These are phyloP conservation scores for Acanthosepion esculentum DNA, from an alignment of 2,888 invertebrate species.

Conservation along the genomic window DNA sequence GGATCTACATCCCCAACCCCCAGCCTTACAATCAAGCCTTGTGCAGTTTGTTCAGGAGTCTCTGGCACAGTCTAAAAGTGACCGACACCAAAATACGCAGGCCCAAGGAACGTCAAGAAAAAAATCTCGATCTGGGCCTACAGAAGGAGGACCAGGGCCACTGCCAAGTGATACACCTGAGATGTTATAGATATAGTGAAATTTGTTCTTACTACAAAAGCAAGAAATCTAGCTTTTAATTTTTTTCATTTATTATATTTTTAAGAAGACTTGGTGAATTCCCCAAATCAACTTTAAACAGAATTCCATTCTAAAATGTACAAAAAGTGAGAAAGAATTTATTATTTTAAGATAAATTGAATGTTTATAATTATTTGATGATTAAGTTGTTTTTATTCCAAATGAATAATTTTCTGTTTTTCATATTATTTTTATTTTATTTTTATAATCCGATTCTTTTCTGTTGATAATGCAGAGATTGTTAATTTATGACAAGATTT, in stretches of 20 bases:
- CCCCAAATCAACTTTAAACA: background rate
- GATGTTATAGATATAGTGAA: background rate
- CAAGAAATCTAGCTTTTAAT: background rate
- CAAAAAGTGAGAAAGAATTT: background rate
- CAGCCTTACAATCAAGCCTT: background rate
- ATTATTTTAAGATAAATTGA: background rate
- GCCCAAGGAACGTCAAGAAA: background rate
- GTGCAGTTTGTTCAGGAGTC: constrained; percentile 34
- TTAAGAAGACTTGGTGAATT: background rate
- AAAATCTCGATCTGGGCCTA: background rate
- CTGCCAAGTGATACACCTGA: background rate
- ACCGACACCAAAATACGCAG: background rate
- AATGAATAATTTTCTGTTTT: background rate
- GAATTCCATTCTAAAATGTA: background rate
- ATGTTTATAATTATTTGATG: background rate
- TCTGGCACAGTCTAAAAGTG: background rate
- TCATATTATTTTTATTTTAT: too few species aligned
- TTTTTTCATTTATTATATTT: background rate
- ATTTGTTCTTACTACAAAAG: background rate
- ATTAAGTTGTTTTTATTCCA: background rate
- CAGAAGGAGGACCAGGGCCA: background rate
- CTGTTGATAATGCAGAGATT: too few species aligned
- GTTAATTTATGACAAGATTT: too few species aligned
- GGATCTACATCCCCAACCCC: background rate
- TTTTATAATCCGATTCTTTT: too few species aligned